Percentiles rank a stretch among this genome's conserved stretches.
Conservation (phyloP, 2,113 vertebrate genomes). For the Antennarius striatus region DNA sequence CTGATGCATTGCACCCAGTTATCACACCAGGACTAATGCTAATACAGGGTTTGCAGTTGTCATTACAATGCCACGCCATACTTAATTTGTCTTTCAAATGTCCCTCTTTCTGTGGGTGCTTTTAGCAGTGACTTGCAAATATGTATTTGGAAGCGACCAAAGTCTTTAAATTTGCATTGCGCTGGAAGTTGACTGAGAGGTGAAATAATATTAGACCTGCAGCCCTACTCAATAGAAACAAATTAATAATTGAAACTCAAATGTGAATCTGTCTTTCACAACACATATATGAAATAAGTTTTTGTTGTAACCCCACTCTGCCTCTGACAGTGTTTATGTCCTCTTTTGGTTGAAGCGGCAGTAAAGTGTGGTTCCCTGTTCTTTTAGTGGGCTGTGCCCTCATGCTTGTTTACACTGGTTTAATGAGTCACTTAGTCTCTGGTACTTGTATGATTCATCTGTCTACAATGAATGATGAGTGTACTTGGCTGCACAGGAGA, state of each 20-base stretch:
- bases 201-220: background rate
- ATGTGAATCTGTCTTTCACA: background rate
- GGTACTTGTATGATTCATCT: slow-evolving; percentile 42
- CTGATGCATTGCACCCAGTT: background rate
- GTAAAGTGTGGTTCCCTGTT: slow-evolving; percentile 9
- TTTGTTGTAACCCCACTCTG: background rate
- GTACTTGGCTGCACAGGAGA: slow-evolving; percentile 12
- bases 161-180: too few relatives aligned
- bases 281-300: background rate
- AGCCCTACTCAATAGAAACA: background rate
- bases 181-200: background rate
- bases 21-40: background rate
- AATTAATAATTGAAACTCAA: background rate
- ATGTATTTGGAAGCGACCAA: too few relatives aligned
- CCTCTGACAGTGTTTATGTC: background rate
- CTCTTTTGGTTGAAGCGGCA: background rate
- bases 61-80: background rate
- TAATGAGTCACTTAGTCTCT: slow-evolving; percentile 53
- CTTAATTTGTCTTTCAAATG: slow-evolving; percentile 7
- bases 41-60: slow-evolving; percentile 19
- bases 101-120: background rate
- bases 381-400: slow-evolving; percentile 15
- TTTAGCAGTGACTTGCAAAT: background rate
- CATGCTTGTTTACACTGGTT: slow-evolving; percentile 44
- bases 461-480: slow-evolving; percentile 33